Evolutionary conservation across 2,888 invertebrate species (phyloP), one percentile per base, ranked within the genome.

Genomic region (Euplagia quadripunctaria): DNA sequence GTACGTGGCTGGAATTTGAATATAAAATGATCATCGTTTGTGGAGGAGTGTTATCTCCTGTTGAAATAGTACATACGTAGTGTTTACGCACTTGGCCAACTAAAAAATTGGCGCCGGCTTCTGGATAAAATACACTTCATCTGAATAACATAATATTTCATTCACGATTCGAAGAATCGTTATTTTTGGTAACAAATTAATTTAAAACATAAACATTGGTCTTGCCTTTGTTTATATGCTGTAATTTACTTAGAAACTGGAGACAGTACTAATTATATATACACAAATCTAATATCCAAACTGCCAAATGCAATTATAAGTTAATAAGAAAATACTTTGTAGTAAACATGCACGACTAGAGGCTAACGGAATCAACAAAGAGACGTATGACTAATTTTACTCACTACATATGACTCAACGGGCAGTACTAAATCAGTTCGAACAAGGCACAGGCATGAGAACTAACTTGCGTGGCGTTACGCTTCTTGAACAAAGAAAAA

Each of bases 401-500:
- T 84, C 85, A 81, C 84, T 84, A 81, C 85, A 83, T 80, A 88
- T 91, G 91, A 91, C 83, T 91, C 91, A 91, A 84, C 84, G 80
- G 78, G 76, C 80, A 86, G 86, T 85, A 90, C 89, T 91, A 90
- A 91, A 88, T 89, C 87, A 86, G 90, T 86, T 84, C 84, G 79
- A 88, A 88, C 88, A 85, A 82, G 75, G 83, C 86, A 85, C 78
- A 66, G 78, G 89, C 92, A 89, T 94, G 94, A 91, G 94, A 94
- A 94, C 91, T 84, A 80, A 89, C 89, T 93, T 91, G 94, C 93
- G 92, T 93, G 93, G 92, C 90, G 95, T 91, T 90, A 93, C 94
- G 95, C 90, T 92, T 84, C 89, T 87, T 94, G 93, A 90, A 91
- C 94, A 94, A 92, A 93, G 93, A 91, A 94, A 93, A 93, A 92